A percentile compares a stretch with the other conserved stretches of the same genome.
Evolutionary conservation across 2,797 vertebrate genomes (phyloP).

Genomic region (Buceros bicornis): DNA sequence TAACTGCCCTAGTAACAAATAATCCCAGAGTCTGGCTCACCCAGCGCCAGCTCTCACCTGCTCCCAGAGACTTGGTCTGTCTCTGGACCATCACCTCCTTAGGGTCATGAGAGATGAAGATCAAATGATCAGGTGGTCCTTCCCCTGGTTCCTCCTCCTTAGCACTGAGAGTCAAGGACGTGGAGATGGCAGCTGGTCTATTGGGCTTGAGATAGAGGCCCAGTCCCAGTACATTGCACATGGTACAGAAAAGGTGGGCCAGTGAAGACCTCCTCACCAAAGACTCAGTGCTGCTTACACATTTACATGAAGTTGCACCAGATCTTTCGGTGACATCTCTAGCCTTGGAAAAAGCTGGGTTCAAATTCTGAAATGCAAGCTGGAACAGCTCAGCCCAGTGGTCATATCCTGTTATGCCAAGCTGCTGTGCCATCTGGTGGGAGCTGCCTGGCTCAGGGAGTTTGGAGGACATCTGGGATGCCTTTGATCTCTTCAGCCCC

Average conservation of each 20-base stretch:
- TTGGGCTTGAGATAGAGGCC: rapidly evolving
- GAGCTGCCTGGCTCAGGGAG: neutral
- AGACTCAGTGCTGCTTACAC: neutral
- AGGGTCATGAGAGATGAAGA: neutral
- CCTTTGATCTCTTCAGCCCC: neutral
- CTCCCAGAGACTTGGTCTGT: neutral
- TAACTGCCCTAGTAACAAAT: neutral
- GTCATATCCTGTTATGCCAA: neutral
- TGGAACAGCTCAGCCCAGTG: neutral
- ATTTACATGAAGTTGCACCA: neutral
- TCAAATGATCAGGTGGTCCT: rapidly evolving
- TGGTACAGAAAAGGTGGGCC: neutral
- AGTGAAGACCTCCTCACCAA: neutral
- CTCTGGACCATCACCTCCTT: neutral
- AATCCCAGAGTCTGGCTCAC: neutral
- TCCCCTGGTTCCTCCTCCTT: neutral
- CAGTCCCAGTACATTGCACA: neutral
- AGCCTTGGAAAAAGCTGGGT: neutral
- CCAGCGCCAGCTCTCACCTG: neutral
- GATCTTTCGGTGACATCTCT: neutral
- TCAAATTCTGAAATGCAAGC: neutral
- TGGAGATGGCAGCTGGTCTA: neutral
- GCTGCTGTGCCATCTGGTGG: neutral
- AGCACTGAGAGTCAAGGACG: neutral
- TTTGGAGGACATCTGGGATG: neutral